phyloP scores from a whole-genome alignment of 2,113 vertebrate species.

The Calyptommatus sinebrachiatus region DNA sequence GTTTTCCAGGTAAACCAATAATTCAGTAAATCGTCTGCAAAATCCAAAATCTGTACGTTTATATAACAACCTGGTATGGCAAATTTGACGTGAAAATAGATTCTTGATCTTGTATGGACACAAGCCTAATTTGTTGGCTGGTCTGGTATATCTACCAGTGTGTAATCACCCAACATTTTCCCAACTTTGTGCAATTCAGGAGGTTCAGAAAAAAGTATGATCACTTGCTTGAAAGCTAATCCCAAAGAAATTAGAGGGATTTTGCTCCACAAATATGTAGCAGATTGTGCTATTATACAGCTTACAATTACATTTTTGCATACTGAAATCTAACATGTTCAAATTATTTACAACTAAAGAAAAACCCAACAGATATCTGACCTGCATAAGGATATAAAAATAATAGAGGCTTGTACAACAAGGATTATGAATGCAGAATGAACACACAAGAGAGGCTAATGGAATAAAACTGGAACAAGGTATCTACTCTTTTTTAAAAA shows the following conservation, averaged over 20 bases:
- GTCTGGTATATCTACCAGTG: no score
- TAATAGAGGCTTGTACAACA: not conserved
- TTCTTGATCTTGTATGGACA: no score
- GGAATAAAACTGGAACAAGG: conserved; percentile 26
- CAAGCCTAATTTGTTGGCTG: no score
- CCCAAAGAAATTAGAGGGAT: not conserved
- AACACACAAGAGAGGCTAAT: conserved; percentile 8
- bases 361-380: conserved; percentile 37
- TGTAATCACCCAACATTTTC: no score
- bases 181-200: no score
- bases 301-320: not conserved
- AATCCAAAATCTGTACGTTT: no score
- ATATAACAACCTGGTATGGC: no score
- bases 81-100: no score
- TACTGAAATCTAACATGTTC: conserved; percentile 23
- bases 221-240: not conserved
- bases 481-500: conserved; percentile 32
- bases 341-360: conserved; percentile 14
- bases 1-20: no score
- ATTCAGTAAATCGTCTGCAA: no score
- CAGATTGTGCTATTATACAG: not conserved
- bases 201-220: conserved; percentile 12
- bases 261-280: not conserved
- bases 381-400: conserved; percentile 30
- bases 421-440: not conserved